Conservation (phyloP, 2,888 invertebrate genomes). For the Diaperis boleti region DNA sequence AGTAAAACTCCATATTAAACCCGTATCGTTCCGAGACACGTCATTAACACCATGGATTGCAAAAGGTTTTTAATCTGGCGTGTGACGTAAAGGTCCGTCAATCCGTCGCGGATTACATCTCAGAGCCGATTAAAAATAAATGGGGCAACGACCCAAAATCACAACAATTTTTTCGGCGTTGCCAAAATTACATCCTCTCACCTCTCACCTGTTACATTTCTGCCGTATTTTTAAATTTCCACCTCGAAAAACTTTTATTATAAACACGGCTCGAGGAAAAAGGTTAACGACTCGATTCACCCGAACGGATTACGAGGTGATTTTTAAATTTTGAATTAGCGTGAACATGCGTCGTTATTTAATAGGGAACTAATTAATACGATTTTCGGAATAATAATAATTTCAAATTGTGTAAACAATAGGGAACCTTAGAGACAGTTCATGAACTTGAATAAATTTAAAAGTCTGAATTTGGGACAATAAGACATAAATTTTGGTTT, state of each 20-base stretch:
- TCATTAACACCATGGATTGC: too few relatives aligned
- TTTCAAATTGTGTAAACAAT: too few relatives aligned
- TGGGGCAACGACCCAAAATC: slow-evolving; percentile 37
- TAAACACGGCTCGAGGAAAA: slow-evolving; percentile 34
- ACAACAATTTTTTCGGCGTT: slow-evolving; percentile 37
- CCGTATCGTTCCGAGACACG: slow-evolving; percentile 5
- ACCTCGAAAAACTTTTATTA: slow-evolving; percentile 36
- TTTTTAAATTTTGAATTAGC: slow-evolving; percentile 19
- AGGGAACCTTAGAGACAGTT: too few relatives aligned
- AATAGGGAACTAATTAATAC: too few relatives aligned
- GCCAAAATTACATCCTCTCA: slow-evolving; percentile 39
- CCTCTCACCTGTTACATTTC: slow-evolving; percentile 42
- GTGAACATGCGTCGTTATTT: too few relatives aligned
- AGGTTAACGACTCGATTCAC: slow-evolving; percentile 38
- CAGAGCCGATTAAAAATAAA: slow-evolving; percentile 28
- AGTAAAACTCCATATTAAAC: slow-evolving; percentile 17
- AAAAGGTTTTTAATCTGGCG: slow-evolving; percentile 12
- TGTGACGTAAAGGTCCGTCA: slow-evolving; percentile 20
- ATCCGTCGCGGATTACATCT: slow-evolving; percentile 7
- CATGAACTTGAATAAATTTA: too few relatives aligned
- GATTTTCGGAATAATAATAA: too few relatives aligned
- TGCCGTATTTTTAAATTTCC: slow-evolving; percentile 34
- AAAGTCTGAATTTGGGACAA: too few relatives aligned
- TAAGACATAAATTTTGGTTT: too few relatives aligned
- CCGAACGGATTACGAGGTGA: slow-evolving; percentile 23